Base-by-base conservation (phyloP, 2,888 invertebrate genomes). In the Hoplodrina blanda region DNA sequence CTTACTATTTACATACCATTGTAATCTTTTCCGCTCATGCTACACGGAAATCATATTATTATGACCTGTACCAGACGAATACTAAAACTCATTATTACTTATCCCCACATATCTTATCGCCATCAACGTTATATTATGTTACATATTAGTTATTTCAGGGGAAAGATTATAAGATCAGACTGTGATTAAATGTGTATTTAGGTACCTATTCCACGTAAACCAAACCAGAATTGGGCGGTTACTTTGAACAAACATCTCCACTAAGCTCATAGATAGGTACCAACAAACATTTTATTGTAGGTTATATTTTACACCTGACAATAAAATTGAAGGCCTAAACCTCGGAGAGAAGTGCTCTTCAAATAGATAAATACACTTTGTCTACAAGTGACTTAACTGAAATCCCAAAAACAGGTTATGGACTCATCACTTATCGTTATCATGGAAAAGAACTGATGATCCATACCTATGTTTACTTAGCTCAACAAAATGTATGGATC, bases 31-130 rank as follows among this genome's bases (percentile, higher is more conserved):
- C 63, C 44, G 52, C 64, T 44, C n/a, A 60, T 19, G 61, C 20
- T 63, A 52, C 75, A 61, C 17, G 49, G 64, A 65, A 73, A 79
- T 69, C 25, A 30, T 59, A 80, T 65, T 49, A 62, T 69, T 53
- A 76, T 53, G 60, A 65, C n/a, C 52, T 64, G 62, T 53, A 46
- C 46, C 15, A 80, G 70, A 71, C 46, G 19, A 66, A 63, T 50
- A 30, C 37, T 78, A 67, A 73, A 78, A 63, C 62, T 62, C 80
- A 62, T 75, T 56, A 65, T 17, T 46, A 46, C 17, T 70, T 57
- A 76, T 61, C 63, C 63, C 41, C 17, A n/a, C 20, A 20, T 62
- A 67, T 65, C 77, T 71, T 78, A 81, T 81, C 72, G 37, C 33
- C 33, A 59, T 78, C 55, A 60, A 65, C 60, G 20, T 64, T 71